Conservation (phyloP, 1,140 invertebrate genomes). For the Archegozetes longisetosus region DNA sequence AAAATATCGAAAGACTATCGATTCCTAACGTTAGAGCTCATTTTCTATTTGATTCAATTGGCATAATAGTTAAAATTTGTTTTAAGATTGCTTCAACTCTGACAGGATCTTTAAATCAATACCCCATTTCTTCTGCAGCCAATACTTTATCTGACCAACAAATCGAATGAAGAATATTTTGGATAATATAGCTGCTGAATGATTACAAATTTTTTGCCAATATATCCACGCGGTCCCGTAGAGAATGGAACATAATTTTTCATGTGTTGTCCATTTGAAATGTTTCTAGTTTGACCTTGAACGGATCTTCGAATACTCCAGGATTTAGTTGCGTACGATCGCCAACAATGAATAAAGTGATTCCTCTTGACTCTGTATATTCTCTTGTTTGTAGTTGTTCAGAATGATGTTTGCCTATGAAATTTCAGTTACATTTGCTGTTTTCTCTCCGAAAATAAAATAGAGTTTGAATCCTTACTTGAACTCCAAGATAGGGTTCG, state of each 20-base stretch:
- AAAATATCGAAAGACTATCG: no score
- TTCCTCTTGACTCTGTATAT: slow-evolving; percentile 33
- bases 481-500: slow-evolving; percentile 55
- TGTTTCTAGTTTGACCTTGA: slow-evolving; percentile 37
- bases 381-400: slow-evolving; percentile 33
- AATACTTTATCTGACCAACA: not conserved
- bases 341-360: slow-evolving; percentile 29
- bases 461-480: slow-evolving; percentile 64
- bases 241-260: slow-evolving; percentile 30
- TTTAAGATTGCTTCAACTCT: not conserved
- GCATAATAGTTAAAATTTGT: not conserved
- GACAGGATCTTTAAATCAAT: not conserved
- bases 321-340: slow-evolving; percentile 23
- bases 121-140: not conserved
- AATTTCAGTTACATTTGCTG: slow-evolving; percentile 24
- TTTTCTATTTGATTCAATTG: not conserved
- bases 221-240: slow-evolving; percentile 30
- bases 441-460: slow-evolving; percentile 27
- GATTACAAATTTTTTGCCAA: slow-evolving; percentile 27
- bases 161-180: slow-evolving; percentile 24
- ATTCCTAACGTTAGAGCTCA: not conserved
- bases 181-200: slow-evolving; percentile 36
- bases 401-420: slow-evolving; percentile 36
- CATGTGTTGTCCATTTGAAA: slow-evolving; percentile 29
- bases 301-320: slow-evolving; percentile 34